These are phyloP conservation scores for Rousettus leschenaultii DNA, from an alignment of 2,113 vertebrate genomes.

Conservation along the genomic window DNA sequence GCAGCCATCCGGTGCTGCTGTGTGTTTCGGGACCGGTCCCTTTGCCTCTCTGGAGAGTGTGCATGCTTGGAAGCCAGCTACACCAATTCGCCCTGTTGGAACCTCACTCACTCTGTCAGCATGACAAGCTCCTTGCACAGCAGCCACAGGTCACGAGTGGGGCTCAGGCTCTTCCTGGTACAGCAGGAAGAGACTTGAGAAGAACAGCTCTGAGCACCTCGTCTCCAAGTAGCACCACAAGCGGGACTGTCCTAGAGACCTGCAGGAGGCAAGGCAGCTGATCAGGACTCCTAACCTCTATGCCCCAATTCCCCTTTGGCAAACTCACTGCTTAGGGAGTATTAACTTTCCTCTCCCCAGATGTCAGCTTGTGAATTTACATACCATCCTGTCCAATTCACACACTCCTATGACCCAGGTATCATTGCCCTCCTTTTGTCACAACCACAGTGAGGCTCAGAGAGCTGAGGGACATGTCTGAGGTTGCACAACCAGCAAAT, in stretches of 20 bases:
- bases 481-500: too few relatives aligned
- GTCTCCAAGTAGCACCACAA: accelerated
- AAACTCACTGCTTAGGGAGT: background rate
- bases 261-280: background rate
- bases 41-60: background rate
- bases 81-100: accelerated
- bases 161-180: background rate
- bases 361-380: background rate
- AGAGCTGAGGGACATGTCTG: background rate
- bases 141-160: accelerated
- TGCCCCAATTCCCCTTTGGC: background rate
- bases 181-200: background rate
- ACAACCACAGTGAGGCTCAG: background rate
- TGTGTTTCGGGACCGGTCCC: background rate
- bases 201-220: background rate
- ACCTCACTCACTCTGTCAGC: constrained; percentile 30
- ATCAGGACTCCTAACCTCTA: background rate
- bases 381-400: accelerated
- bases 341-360: background rate
- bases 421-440: background rate
- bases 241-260: background rate
- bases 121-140: background rate
- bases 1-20: background rate
- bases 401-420: background rate
- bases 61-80: background rate